Conservation (phyloP, 2,113 vertebrate genomes). For the Psilopsiagon aymara region DNA sequence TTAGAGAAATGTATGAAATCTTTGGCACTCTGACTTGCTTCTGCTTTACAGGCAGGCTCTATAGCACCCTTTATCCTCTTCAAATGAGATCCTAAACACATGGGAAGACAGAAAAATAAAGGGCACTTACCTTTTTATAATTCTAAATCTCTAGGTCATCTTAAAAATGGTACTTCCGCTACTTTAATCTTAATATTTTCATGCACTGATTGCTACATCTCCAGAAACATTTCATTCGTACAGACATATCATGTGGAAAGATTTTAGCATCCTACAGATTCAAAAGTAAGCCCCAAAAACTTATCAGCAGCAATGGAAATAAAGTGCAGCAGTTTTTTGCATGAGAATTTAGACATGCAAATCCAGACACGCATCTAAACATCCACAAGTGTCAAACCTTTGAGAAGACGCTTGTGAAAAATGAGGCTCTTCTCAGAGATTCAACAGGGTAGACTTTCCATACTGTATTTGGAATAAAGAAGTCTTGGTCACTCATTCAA, state of each 20-base stretch:
- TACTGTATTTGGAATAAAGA: neutral
- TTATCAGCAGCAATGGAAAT: neutral
- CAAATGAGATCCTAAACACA: neutral
- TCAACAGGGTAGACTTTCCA: neutral
- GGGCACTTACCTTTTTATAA: neutral
- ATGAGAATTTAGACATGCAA: neutral
- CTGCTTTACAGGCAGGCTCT: neutral
- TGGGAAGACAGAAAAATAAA: neutral
- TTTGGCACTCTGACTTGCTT: neutral
- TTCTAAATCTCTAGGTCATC: neutral
- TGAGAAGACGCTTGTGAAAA: neutral
- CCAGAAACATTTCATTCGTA: neutral
- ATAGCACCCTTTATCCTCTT: neutral
- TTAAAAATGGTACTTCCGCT: neutral
- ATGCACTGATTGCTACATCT: neutral
- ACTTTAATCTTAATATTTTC: neutral
- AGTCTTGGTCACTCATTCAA: neutral
- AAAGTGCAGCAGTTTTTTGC: neutral
- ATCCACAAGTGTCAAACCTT: neutral
- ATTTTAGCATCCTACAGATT: neutral
- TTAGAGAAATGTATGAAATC: neutral
- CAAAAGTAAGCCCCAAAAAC: neutral
- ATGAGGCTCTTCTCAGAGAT: neutral
- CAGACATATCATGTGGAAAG: neutral
- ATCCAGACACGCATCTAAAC: neutral